These are phyloP conservation scores for Phrynocephalus vlangalii DNA, from an alignment of 2,797 vertebrate genomes.

Conservation along the genomic window DNA sequence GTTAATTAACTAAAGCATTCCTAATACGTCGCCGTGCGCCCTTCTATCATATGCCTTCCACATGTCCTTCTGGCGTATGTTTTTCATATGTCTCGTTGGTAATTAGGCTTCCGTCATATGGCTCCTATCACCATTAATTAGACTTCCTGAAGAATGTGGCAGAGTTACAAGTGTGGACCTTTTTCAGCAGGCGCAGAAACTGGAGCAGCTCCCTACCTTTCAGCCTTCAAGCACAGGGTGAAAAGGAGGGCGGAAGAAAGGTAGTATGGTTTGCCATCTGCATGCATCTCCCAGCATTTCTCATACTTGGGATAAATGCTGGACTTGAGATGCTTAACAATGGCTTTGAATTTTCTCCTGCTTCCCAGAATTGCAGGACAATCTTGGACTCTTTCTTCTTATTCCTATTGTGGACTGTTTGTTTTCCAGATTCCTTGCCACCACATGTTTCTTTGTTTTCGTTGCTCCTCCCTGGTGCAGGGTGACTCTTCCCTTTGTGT, in stretches of 20 bases:
- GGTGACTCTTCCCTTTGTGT: no score
- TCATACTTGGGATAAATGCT: neutral
- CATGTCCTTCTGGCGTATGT: conserved; percentile 75
- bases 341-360: conserved; percentile 12
- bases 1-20: conserved; percentile 74
- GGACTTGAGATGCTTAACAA: neutral
- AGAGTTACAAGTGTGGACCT: conserved; percentile 65
- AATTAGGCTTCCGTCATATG: conserved; percentile 76
- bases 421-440: neutral
- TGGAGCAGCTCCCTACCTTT: neutral
- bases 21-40: conserved; percentile 74
- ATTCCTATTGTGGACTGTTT: conserved; percentile 1
- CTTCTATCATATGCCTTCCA: conserved; percentile 74
- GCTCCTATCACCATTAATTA: conserved; percentile 71
- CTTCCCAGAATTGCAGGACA: neutral
- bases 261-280: neutral
- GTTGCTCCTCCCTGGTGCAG: neutral
- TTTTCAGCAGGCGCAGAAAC: conserved; percentile 48
- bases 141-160: conserved; percentile 70
- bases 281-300: neutral
- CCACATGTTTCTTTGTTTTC: neutral
- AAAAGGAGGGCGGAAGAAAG: conserved; percentile 48
- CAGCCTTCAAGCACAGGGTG: conserved; percentile 40
- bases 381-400: no score
- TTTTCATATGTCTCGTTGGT: conserved; percentile 73